A percentile compares a stretch with the other conserved stretches of the same genome.
These are phyloP conservation scores for Echinarachnius parma DNA, from an alignment of 53 echinoderm and acorn worm genomes.

Conservation along the genomic window DNA sequence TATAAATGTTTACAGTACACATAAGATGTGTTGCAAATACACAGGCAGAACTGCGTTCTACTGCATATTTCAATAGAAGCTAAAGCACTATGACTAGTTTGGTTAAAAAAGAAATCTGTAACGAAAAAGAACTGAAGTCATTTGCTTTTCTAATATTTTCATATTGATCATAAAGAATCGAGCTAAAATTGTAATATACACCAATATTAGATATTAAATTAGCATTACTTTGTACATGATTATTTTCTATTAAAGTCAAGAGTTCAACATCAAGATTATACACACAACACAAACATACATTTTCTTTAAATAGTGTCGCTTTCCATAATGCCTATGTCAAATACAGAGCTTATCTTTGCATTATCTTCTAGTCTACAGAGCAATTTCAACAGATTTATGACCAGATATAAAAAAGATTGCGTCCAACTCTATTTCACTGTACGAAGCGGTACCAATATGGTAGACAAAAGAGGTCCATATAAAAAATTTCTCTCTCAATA, in stretches of 20 bases:
- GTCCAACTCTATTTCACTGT: too few relatives aligned
- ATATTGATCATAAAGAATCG: conserved; percentile 24
- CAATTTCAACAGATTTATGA: too few relatives aligned
- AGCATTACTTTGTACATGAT: conserved; percentile 51
- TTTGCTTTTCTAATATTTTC: conserved; percentile 8
- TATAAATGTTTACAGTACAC: conserved; percentile 26
- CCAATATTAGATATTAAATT: conserved; percentile 48
- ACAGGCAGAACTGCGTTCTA: background rate
- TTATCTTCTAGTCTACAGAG: conserved; percentile 26
- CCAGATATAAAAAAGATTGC: too few relatives aligned
- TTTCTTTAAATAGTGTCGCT: conserved; percentile 28
- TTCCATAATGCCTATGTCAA: conserved; percentile 20
- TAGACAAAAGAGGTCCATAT: too few relatives aligned
- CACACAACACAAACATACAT: conserved; percentile 37
- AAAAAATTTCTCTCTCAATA: too few relatives aligned
- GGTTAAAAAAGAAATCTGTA: conserved; percentile 14
- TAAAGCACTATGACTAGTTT: too few relatives aligned
- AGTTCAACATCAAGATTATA: conserved; percentile 17
- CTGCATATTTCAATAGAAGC: conserved; percentile 26
- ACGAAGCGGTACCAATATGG: too few relatives aligned
- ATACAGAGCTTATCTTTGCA: conserved; percentile 12
- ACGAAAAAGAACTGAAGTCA: conserved; percentile 11
- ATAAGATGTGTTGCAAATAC: background rate
- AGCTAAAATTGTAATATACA: conserved; percentile 45
- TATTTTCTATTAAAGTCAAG: conserved; percentile 20